phyloP scores from a whole-genome alignment of 2,113 vertebrate genomes.

The Hippocampus zosterae region DNA sequence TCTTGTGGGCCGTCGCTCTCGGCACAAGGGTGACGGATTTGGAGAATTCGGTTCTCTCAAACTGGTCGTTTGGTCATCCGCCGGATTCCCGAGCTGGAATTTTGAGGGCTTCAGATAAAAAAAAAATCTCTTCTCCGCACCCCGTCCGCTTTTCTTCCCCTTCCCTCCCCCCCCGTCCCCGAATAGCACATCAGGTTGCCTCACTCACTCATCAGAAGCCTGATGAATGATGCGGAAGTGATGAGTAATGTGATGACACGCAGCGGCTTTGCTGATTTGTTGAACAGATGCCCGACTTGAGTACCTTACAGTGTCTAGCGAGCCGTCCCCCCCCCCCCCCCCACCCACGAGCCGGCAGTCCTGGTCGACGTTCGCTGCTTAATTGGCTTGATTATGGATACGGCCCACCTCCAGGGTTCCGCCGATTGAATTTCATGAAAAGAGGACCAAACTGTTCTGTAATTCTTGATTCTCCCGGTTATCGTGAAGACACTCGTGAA shows the following conservation, averaged over 20 bases:
- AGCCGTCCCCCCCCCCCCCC: slow-evolving; percentile 34
- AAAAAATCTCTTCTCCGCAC: slow-evolving; percentile 13
- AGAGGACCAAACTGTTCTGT: background rate
- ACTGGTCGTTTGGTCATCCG: slow-evolving; percentile 38
- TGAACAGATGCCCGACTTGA: slow-evolving; percentile 68
- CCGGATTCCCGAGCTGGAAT: slow-evolving; percentile 66
- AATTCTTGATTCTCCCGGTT: too few relatives aligned
- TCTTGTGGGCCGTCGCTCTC: slow-evolving; percentile 48
- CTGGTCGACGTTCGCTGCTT: slow-evolving; percentile 66
- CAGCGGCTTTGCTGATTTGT: slow-evolving; percentile 69
- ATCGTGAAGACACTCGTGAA: background rate
- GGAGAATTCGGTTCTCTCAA: slow-evolving; percentile 47
- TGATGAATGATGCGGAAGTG: slow-evolving; percentile 72
- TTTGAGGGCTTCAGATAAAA: slow-evolving; percentile 47
- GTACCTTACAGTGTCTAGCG: slow-evolving; percentile 57
- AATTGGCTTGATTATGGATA: slow-evolving; percentile 71
- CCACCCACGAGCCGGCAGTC: slow-evolving; percentile 65
- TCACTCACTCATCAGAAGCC: slow-evolving; percentile 52
- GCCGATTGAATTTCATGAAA: background rate
- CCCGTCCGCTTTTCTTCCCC: background rate
- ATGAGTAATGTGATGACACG: slow-evolving; percentile 75
- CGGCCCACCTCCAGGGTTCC: slow-evolving; percentile 6
- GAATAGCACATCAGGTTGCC: slow-evolving; percentile 55
- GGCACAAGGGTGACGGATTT: slow-evolving; percentile 62
- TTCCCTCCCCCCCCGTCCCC: slow-evolving; percentile 21